These are phyloP conservation scores for Strigamia maritima DNA, from an alignment of 2,888 invertebrate species.

Conservation along the genomic window DNA sequence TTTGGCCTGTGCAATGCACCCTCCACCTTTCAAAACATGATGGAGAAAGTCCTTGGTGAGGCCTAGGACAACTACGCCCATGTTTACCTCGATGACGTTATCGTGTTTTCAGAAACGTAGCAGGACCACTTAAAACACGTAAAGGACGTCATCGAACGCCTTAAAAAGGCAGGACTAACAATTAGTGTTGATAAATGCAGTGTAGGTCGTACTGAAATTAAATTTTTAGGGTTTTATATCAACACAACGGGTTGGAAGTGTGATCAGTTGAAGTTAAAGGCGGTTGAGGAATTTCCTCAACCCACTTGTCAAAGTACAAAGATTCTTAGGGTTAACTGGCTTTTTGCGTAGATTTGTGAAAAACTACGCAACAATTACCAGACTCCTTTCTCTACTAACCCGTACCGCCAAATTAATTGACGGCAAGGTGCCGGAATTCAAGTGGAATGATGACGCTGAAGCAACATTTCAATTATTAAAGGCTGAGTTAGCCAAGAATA, in stretches of 20 bases:
- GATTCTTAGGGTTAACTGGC: neutral
- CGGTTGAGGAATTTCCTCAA: neutral
- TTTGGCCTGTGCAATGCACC: constrained; percentile 48
- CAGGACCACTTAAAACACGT: neutral
- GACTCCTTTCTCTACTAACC: neutral
- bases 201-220: neutral
- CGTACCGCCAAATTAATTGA: too few relatives aligned
- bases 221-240: neutral
- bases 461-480: neutral
- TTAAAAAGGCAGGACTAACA: neutral
- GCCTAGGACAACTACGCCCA: neutral
- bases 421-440: too few relatives aligned
- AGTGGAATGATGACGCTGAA: neutral
- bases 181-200: neutral
- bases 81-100: neutral
- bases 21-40: constrained; percentile 51
- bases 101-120: neutral
- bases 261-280: neutral
- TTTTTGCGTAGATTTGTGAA: neutral
- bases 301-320: neutral
- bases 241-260: neutral
- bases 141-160: neutral
- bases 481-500: neutral
- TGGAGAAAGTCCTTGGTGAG: constrained; percentile 39
- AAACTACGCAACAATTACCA: neutral